Conservation (phyloP, 2,113 vertebrate genomes). For the Thalassoma bifasciatum region DNA sequence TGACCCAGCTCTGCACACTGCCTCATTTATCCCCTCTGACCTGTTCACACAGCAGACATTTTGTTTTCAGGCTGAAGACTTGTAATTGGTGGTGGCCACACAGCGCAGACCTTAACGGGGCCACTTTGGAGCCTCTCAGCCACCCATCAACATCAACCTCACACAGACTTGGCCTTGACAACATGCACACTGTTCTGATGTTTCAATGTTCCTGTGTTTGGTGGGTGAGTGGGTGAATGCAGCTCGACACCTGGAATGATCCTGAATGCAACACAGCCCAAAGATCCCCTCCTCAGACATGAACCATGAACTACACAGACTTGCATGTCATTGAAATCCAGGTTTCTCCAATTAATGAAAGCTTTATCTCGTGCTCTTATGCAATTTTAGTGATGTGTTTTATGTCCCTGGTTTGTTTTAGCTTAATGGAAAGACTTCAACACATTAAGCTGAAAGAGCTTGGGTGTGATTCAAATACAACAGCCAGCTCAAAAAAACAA, state of each 20-base stretch:
- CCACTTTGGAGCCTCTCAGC: constrained; percentile 77
- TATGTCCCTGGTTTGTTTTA: constrained; percentile 4
- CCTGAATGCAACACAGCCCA: not conserved
- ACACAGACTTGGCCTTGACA: constrained; percentile 66
- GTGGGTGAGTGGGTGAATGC: not conserved
- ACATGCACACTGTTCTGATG: constrained; percentile 62
- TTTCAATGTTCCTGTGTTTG: constrained; percentile 58
- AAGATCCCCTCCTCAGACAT: constrained; percentile 17
- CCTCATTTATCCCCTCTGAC: constrained; percentile 67
- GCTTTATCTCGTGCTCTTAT: not conserved
- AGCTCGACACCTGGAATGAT: constrained; percentile 53
- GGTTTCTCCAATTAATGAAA: not conserved
- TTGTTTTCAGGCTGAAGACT: constrained; percentile 61
- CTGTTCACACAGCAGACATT: constrained; percentile 71
- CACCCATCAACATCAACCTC: constrained; percentile 70
- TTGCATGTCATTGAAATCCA: not conserved
- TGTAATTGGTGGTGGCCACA: constrained; percentile 75
- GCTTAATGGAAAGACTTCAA: not conserved
- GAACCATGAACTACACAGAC: too few species aligned
- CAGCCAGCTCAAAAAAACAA: not conserved
- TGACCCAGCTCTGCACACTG: constrained; percentile 62
- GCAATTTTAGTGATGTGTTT: not conserved
- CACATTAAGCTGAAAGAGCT: not conserved
- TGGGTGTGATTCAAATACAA: constrained; percentile 1
- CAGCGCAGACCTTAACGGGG: constrained; percentile 67